Base-by-base conservation (phyloP, 2,113 vertebrate genomes). In the Ciconia maguari region DNA sequence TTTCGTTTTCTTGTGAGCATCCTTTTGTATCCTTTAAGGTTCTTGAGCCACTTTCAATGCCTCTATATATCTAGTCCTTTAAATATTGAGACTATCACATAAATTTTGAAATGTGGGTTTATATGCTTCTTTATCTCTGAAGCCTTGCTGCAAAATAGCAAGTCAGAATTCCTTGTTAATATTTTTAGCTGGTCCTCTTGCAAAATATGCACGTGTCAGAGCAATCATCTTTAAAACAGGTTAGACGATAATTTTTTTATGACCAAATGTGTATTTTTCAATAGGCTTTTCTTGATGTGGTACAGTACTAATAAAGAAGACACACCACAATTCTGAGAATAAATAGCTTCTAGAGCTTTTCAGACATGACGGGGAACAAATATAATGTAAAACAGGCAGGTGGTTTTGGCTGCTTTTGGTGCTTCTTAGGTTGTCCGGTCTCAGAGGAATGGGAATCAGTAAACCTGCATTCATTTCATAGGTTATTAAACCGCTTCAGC, bases 321-420 rank as follows among this genome's bases (percentile, higher is more conserved):
- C 78, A 38, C 70, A 82, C 36, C 38, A 41, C 19, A 24, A 77
- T 92, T 80, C 51, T 80, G 70, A 87, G 71, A 94, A 76, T 36
- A 92, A 89, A 94, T 86, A 90, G 44, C 69, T 93, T 62, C 82
- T 84, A 76, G 78, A 87, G 32, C 16, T 94, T 93, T 89, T 93
- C 62, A 95, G 70, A 61, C 41, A 13, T 48, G 44, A 55, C 64
- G 90, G 61, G 61, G 25, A 96, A 68, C 26, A 74, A 83, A 64
- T 13, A 74, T 10, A 71, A 71, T 84, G 19, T 54, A 82, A 87
- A 93, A 13, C 15, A 77, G 24, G 22, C n/a, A 1, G 2, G 57
- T 92, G 42, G 19, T 80, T 92, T 94, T 36, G 68, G 20, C 61
- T 90, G 34, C 17, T 75, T 94, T 87, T 89, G 72, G 21, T 89